Percentiles rank a stretch among this genome's conserved stretches.
These are phyloP conservation scores for Brenthis ino DNA, from an alignment of 2,888 invertebrate species.

Conservation along the genomic window DNA sequence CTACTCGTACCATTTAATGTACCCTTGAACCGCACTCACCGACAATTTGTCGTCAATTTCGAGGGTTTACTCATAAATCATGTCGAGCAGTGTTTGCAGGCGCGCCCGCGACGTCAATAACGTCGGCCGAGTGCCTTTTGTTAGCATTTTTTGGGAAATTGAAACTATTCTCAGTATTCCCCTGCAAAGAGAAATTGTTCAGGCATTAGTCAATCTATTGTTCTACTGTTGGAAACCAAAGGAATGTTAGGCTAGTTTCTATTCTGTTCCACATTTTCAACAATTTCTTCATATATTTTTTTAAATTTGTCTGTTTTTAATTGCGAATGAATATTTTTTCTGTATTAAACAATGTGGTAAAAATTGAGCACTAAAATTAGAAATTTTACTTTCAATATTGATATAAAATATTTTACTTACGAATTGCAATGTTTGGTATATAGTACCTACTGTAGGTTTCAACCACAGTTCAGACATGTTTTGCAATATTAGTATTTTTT, in stretches of 20 bases:
- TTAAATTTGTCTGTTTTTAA: too few relatives aligned
- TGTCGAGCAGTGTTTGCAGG: conserved; percentile 34
- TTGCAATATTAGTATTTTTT: too few relatives aligned
- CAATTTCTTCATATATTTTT: too few relatives aligned
- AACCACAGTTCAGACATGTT: too few relatives aligned
- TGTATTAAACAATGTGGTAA: too few relatives aligned
- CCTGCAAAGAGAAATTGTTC: background rate
- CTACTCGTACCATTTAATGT: conserved; percentile 4
- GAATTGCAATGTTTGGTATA: too few relatives aligned
- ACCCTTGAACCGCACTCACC: conserved; percentile 21
- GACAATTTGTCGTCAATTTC: conserved; percentile 37
- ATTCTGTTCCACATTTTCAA: too few relatives aligned
- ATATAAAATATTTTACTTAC: too few relatives aligned
- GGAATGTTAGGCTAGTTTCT: background rate
- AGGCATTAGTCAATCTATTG: conserved; percentile 1
- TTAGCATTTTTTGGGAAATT: conserved; percentile 22
- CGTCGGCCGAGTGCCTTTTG: conserved; percentile 26
- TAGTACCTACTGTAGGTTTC: too few relatives aligned
- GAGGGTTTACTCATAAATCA: conserved; percentile 34
- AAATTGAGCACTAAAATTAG: too few relatives aligned
- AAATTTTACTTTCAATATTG: too few relatives aligned
- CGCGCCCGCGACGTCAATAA: conserved; percentile 29
- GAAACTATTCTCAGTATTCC: background rate
- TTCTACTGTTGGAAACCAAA: background rate
- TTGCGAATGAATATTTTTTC: too few relatives aligned